phyloP scores from a whole-genome alignment of 2,113 vertebrate species.

The Chrysemys picta region DNA sequence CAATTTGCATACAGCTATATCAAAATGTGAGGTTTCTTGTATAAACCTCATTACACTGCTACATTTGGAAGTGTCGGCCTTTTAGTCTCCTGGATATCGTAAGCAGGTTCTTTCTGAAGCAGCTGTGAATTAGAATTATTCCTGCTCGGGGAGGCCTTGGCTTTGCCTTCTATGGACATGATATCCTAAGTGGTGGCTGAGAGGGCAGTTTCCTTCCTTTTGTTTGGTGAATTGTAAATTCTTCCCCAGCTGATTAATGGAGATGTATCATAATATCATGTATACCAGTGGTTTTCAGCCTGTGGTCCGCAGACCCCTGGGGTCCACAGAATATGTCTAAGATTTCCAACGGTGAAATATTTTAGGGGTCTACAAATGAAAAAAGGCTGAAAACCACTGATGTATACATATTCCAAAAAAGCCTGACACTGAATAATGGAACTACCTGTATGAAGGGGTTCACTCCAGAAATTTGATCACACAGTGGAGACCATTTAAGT shows the following conservation, averaged over 20 bases:
- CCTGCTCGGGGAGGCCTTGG: not conserved
- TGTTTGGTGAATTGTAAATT: not conserved
- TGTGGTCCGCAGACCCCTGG: not conserved
- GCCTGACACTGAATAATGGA: not conserved
- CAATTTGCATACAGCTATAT: not conserved
- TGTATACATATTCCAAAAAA: not conserved
- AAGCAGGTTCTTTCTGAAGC: not conserved
- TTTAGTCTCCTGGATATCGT: not conserved
- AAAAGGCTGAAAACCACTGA: not conserved
- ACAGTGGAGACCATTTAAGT: not conserved
- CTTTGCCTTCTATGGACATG: not conserved
- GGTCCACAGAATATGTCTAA: not conserved
- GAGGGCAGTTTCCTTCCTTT: not conserved
- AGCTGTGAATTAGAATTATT: not conserved
- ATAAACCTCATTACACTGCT: not conserved
- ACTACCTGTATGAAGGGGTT: too few relatives aligned
- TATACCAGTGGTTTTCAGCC: not conserved
- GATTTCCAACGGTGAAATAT: not conserved
- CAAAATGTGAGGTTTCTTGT: not conserved
- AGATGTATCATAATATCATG: not conserved
- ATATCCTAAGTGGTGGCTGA: accelerated
- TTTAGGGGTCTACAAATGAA: not conserved
- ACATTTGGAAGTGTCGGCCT: not conserved
- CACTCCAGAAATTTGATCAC: not conserved
- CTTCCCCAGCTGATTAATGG: not conserved